A percentile compares a stretch with the other conserved stretches of the same genome.
Conservation (phyloP, 30 jellyfish, hydroid and myxozoan species). For the Catostylus mosaicus region DNA sequence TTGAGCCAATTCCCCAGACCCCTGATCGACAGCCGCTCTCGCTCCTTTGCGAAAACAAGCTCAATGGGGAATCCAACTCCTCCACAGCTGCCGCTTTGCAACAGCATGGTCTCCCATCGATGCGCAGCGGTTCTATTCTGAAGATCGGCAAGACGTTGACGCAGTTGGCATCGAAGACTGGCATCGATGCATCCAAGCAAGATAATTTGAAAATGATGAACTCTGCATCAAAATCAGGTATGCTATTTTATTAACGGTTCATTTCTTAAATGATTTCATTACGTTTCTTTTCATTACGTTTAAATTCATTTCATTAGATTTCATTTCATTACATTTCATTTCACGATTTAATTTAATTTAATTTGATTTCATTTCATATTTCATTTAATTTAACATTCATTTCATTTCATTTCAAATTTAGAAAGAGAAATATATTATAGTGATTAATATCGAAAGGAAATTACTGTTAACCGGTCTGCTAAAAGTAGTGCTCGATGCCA, state of each 20-base stretch:
- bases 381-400: too few relatives aligned
- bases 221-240: conserved; percentile 25
- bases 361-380: too few relatives aligned
- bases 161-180: not conserved
- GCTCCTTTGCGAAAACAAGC: conserved; percentile 33
- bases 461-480: too few relatives aligned
- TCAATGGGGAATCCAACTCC: not conserved
- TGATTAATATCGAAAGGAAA: not conserved
- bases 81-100: not conserved
- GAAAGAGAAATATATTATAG: too few relatives aligned
- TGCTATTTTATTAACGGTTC: not conserved
- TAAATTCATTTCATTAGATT: too few relatives aligned
- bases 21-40: conserved; percentile 62
- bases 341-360: too few relatives aligned
- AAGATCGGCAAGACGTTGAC: conserved; percentile 25
- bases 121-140: conserved; percentile 46
- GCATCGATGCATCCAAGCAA: not conserved
- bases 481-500: too few relatives aligned
- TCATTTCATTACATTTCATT: too few relatives aligned
- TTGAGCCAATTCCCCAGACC: conserved; percentile 39
- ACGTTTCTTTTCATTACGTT: too few relatives aligned
- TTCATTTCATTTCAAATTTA: too few relatives aligned
- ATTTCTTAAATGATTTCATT: not conserved
- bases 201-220: conserved; percentile 9
- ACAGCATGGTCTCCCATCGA: conserved; percentile 37